Evolutionary conservation across 2,113 vertebrate genomes (phyloP).

Genomic region (Cromileptes altivelis): DNA sequence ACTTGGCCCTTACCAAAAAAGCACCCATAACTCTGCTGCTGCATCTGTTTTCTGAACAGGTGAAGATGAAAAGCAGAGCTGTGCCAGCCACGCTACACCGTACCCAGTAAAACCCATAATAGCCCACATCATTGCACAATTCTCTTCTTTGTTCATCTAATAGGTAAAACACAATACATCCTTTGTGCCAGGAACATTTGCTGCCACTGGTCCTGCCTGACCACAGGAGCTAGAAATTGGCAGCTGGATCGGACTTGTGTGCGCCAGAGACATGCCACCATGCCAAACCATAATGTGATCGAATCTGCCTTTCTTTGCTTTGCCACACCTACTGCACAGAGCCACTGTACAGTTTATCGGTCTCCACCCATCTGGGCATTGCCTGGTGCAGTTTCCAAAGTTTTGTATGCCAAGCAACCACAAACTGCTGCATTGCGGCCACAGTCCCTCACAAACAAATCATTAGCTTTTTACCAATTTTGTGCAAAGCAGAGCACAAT

Average conservation of each 20-base stretch:
- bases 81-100: background rate
- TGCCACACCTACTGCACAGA: slow-evolving; percentile 19
- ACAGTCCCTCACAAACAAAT: background rate
- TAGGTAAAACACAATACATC: slow-evolving; percentile 26
- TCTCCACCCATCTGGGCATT: slow-evolving; percentile 22
- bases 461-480: slow-evolving; percentile 8
- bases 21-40: background rate
- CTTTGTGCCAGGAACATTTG: slow-evolving; percentile 26
- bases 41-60: background rate
- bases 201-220: slow-evolving; percentile 32
- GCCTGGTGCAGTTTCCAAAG: background rate
- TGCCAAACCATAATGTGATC: slow-evolving; percentile 42
- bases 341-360: background rate
- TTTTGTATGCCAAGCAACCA: slow-evolving; percentile 15
- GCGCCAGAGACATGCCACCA: slow-evolving; percentile 28
- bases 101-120: slow-evolving; percentile 14
- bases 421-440: slow-evolving; percentile 21
- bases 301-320: slow-evolving; percentile 42
- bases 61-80: slow-evolving; percentile 1
- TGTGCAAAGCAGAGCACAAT: background rate
- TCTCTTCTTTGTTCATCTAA: slow-evolving; percentile 18
- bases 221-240: slow-evolving; percentile 34
- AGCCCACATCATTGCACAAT: slow-evolving; percentile 19
- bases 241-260: slow-evolving; percentile 23
- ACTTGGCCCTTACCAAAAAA: background rate